phyloP scores from a whole-genome alignment of 2,888 invertebrate species.

The Eumerus sabulonum region DNA sequence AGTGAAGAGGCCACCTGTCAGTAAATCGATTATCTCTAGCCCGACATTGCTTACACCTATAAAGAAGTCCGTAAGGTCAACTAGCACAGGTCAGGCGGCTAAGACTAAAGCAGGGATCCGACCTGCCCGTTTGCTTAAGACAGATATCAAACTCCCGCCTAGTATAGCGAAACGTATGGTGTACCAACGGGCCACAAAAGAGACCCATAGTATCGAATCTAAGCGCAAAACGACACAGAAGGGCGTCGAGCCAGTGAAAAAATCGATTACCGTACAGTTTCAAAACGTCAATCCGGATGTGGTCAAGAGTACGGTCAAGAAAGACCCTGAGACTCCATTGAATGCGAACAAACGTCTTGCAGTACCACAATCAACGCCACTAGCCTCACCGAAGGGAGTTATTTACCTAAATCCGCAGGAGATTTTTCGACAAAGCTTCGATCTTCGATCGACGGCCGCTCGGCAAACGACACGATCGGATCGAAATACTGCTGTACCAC shows the following conservation, averaged over 20 bases:
- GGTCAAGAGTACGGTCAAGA: constrained; percentile 40
- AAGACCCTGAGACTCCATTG: not conserved
- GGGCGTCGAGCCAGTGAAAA: not conserved
- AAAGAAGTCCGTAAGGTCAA: not conserved
- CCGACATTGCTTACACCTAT: not conserved
- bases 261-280: constrained; percentile 42
- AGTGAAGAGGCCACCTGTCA: too few relatives aligned
- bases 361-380: constrained; percentile 14
- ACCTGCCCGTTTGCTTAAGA: not conserved
- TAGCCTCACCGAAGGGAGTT: constrained; percentile 36
- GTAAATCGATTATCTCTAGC: not conserved
- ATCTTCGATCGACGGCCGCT: not conserved
- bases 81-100: not conserved
- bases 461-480: not conserved
- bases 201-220: constrained; percentile 34
- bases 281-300: constrained; percentile 41
- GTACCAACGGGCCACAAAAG: constrained; percentile 1
- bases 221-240: not conserved
- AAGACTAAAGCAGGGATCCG: not conserved
- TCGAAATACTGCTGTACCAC: not conserved
- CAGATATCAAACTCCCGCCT: constrained; percentile 26
- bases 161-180: constrained; percentile 30
- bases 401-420: constrained; percentile 59
- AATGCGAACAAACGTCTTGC: constrained; percentile 16
- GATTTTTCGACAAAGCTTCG: constrained; percentile 37